These are phyloP conservation scores for Antheraea yamamai DNA, from an alignment of 2,888 invertebrate genomes.

Conservation along the genomic window DNA sequence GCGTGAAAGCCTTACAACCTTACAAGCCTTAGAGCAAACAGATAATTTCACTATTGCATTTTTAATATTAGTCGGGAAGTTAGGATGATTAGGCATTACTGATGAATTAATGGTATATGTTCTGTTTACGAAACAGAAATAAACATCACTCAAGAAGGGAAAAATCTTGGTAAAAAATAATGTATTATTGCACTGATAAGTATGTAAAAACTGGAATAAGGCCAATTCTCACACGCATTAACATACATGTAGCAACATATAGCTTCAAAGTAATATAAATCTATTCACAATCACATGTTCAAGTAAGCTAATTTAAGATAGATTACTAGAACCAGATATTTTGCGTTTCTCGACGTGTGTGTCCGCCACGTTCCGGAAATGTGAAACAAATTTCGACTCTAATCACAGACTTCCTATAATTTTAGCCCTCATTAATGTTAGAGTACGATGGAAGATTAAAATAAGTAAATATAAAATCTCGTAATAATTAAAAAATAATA, in stretches of 20 bases:
- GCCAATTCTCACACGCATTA: neutral
- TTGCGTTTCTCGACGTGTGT: slow-evolving; percentile 50
- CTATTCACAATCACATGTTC: slow-evolving; percentile 1
- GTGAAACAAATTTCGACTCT: slow-evolving; percentile 44
- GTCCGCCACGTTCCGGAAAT: slow-evolving; percentile 60
- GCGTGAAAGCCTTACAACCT: neutral
- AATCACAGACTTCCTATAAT: slow-evolving; percentile 59
- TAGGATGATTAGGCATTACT: no score
- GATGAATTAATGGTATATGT: no score
- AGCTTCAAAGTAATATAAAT: neutral
- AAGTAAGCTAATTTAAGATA: neutral
- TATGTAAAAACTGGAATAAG: no score
- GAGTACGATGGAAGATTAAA: slow-evolving; percentile 44
- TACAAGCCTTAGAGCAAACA: no score
- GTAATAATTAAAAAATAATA: slow-evolving; percentile 57
- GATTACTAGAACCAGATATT: slow-evolving; percentile 14
- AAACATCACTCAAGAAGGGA: neutral
- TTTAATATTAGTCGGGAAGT: neutral
- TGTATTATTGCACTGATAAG: no score
- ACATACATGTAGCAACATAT: neutral
- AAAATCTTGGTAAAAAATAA: no score
- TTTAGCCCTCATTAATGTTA: slow-evolving; percentile 36
- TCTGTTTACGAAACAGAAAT: no score
- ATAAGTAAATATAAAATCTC: slow-evolving; percentile 46
- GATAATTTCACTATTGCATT: no score